Evolutionary conservation across 2,888 invertebrate species (phyloP).

Genomic region (Aphrophora alni): DNA sequence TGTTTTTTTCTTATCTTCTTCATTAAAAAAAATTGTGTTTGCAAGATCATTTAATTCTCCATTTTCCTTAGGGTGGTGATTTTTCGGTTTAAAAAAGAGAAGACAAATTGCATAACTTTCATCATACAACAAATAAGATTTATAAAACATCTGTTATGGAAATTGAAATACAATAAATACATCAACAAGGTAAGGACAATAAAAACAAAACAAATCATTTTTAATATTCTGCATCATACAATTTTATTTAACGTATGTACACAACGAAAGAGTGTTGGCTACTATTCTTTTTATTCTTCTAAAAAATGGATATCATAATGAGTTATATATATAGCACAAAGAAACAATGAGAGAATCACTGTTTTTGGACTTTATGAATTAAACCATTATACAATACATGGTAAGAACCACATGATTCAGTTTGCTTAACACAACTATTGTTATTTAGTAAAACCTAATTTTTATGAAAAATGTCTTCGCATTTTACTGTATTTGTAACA

Average conservation of each 20-base stretch:
- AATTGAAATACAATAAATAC: no score
- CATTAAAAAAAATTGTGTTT: no score
- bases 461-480: conserved; percentile 9
- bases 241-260: conserved; percentile 38
- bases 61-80: no score
- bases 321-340: neutral
- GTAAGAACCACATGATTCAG: neutral
- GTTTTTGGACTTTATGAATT: neutral
- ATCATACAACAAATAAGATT: no score
- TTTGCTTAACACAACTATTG: neutral
- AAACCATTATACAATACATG: neutral
- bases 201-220: neutral
- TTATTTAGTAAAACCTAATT: neutral
- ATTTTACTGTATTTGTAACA: neutral
- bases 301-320: conserved; percentile 1
- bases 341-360: neutral
- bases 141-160: no score
- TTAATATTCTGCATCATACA: neutral
- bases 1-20: no score
- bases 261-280: conserved; percentile 24
- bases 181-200: neutral
- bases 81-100: no score
- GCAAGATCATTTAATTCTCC: no score
- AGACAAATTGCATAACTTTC: no score
- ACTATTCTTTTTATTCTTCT: neutral